A percentile compares a stretch with the other conserved stretches of the same genome.
These are phyloP conservation scores for Meiosimyza decipiens DNA, from an alignment of 2,888 invertebrate genomes.

Conservation along the genomic window DNA sequence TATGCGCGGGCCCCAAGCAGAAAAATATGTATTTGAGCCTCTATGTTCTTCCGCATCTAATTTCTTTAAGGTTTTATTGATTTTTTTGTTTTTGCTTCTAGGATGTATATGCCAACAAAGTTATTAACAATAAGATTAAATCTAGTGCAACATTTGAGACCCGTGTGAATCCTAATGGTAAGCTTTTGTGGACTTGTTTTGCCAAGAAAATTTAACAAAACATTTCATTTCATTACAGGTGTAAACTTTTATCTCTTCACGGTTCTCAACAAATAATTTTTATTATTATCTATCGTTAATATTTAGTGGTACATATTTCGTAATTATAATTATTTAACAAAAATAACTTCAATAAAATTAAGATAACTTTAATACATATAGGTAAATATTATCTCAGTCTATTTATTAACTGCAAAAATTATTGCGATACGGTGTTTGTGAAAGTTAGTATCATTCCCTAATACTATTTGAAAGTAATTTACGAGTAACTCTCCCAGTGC, in stretches of 20 bases:
- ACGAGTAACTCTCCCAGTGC: too few relatives aligned
- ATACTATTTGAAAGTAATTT: too few relatives aligned
- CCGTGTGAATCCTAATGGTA: constrained; percentile 58
- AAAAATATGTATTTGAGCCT: too few relatives aligned
- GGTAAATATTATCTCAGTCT: background rate
- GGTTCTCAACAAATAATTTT: constrained; percentile 23
- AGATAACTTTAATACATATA: too few relatives aligned
- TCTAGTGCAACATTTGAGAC: constrained; percentile 47
- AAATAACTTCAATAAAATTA: constrained; percentile 18
- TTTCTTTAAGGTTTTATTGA: background rate
- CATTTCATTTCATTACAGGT: constrained; percentile 45
- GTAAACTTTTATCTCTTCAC: constrained; percentile 59
- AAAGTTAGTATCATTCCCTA: too few relatives aligned
- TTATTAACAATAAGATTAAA: constrained; percentile 37
- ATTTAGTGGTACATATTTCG: background rate
- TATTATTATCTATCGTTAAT: constrained; percentile 7
- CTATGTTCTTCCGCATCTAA: too few relatives aligned
- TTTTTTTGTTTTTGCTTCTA: constrained; percentile 6
- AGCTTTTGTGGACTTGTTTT: constrained; percentile 4
- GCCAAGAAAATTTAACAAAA: background rate
- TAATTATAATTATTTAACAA: constrained; percentile 21
- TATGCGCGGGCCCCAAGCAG: too few relatives aligned
- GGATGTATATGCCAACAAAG: constrained; percentile 43
- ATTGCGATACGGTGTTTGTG: too few relatives aligned
- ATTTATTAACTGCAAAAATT: background rate